Percentiles rank a stretch among this genome's conserved stretches.
Conservation (phyloP, 2,888 invertebrate species). For the Bombylius discolor region DNA sequence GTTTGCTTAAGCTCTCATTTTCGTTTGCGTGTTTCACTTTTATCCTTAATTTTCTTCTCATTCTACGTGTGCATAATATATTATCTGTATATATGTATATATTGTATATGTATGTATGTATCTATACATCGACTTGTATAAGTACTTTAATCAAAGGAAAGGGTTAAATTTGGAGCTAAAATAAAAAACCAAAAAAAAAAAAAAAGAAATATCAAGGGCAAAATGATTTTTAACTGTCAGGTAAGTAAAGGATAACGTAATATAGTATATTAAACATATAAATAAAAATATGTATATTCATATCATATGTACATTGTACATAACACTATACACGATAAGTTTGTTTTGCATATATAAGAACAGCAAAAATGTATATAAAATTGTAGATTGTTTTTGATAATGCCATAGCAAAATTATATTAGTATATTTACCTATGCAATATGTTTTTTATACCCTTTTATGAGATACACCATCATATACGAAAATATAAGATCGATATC, state of each 20-base stretch:
- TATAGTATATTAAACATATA: too few relatives aligned
- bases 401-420: too few relatives aligned
- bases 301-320: too few relatives aligned
- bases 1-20: conserved; percentile 2
- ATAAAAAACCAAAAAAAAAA: not conserved
- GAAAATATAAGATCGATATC: conserved; percentile 34
- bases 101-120: not conserved
- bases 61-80: not conserved
- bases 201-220: not conserved
- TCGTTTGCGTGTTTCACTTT: conserved; percentile 10
- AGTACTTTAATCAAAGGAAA: conserved; percentile 5
- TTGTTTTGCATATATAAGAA: too few relatives aligned
- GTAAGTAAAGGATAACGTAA: too few relatives aligned
- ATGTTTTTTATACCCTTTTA: not conserved
- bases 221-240: not conserved
- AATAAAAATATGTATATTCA: too few relatives aligned
- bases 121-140: not conserved
- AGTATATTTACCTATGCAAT: too few relatives aligned
- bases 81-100: not conserved
- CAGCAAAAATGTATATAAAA: too few relatives aligned
- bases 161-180: conserved; percentile 3
- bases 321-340: too few relatives aligned
- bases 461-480: not conserved
- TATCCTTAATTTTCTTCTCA: conserved; percentile 3
- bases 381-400: too few relatives aligned